Evolutionary conservation across 2,113 vertebrate species (phyloP), one percentile per base, ranked within the genome.

Genomic region (Cathartes aura): DNA sequence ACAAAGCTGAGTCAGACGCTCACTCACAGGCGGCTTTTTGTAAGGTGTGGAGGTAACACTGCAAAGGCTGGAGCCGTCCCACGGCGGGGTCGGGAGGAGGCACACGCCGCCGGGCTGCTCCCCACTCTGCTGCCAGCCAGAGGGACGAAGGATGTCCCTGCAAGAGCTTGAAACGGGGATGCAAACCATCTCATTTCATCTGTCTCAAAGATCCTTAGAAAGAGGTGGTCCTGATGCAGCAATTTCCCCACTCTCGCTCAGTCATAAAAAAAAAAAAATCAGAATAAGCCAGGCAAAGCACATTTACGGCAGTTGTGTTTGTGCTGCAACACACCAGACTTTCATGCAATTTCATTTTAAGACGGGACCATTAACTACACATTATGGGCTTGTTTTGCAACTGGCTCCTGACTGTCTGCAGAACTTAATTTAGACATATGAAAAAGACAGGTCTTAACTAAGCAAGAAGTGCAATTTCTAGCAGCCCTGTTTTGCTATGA

Each of bases 321-420:
- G 59, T 23, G 90, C 71, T 68, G 66, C 79, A 71, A 66, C 40
- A 38, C 50, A 20, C 40, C 6, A 4, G 56, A 23, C 68, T 62
- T 45, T 21, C 42, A 30, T 6, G 20, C 62, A 14, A 18, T 32
- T 52, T 21, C 16, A 5, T 30, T 82, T 83, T 40, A 66, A 82
- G 30, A 15, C 24, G 11, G 70, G 58, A 53, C 38, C 74, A 68
- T 64, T 68, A 85, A 68, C 29, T 21, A 5, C 63, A 26, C 1
- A 26, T 53, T 42, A 38, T 0, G 21, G 82, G 88, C 76, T 86
- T 72, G 86, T 48, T 92, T 59, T 90, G 80, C 90, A 88, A 38
- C 93, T 17, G 93, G 93, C 91, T 96, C 95, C 93, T 43, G 76
- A 7, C 81, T 89, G 93, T 86, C 93, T 96, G 76, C 89, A 67